Percentiles rank a stretch among this genome's conserved stretches.
Evolutionary conservation across 2,113 vertebrate genomes (phyloP).

Genomic region (Sander vitreus): DNA sequence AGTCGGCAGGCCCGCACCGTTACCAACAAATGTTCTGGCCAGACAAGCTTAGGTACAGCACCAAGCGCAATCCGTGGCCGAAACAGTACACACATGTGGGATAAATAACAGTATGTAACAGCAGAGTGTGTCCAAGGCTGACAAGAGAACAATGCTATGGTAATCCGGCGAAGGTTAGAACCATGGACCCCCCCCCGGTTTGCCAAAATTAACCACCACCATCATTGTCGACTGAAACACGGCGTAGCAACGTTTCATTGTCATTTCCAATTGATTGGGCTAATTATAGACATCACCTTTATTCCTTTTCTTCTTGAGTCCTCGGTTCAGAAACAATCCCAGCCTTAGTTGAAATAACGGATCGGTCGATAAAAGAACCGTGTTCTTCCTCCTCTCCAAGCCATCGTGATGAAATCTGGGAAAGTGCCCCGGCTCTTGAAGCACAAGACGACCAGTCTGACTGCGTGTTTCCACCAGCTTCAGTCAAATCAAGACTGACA

Average conservation of each 20-base stretch:
- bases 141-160: constrained; percentile 23
- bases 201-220: constrained; percentile 19
- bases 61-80: too few relatives aligned
- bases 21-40: neutral
- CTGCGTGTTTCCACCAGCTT: constrained; percentile 15
- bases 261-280: neutral
- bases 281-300: constrained; percentile 63
- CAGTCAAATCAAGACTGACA: constrained; percentile 6
- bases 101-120: neutral
- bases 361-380: constrained; percentile 55
- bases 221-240: constrained; percentile 27
- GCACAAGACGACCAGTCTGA: constrained; percentile 17
- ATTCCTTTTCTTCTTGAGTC: constrained; percentile 25
- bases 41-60: neutral
- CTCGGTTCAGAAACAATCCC: constrained; percentile 8
- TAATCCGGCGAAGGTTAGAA: neutral
- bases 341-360: constrained; percentile 42
- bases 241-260: constrained; percentile 9
- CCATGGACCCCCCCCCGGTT: neutral
- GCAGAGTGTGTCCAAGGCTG: neutral
- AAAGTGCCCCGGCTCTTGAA: constrained; percentile 20
- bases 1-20: constrained; percentile 54
- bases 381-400: constrained; percentile 56
- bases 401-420: constrained; percentile 65
- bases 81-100: neutral